These are phyloP conservation scores for Thalassophryne amazonica DNA, from an alignment of 2,797 vertebrate species.

Conservation along the genomic window DNA sequence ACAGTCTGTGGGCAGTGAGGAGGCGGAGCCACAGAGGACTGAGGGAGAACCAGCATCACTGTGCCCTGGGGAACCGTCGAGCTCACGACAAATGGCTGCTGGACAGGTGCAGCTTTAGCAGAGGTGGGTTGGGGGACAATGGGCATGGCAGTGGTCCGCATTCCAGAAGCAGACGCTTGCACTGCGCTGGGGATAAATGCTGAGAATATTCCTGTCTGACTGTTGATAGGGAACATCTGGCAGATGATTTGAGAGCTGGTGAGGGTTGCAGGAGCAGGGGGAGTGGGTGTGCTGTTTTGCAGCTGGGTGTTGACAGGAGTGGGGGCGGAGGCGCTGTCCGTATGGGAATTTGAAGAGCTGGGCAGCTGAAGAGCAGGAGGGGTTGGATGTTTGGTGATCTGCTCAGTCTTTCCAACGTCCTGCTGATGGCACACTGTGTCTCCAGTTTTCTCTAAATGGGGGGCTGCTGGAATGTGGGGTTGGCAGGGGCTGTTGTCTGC, in stretches of 20 bases:
- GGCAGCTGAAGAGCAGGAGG: constrained; percentile 26
- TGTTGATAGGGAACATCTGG: constrained; percentile 90
- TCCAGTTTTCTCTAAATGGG: constrained; percentile 49
- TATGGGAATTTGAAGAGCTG: constrained; percentile 35
- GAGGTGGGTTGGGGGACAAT: constrained; percentile 79
- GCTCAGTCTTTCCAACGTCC: constrained; percentile 40
- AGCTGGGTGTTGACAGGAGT: constrained; percentile 25
- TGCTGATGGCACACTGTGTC: constrained; percentile 41
- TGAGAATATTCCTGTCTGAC: constrained; percentile 84
- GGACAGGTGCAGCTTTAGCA: constrained; percentile 37
- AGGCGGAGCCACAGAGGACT: constrained; percentile 77
- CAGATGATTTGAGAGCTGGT: constrained; percentile 87
- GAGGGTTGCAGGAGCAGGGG: constrained; percentile 47
- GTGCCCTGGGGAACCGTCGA: constrained; percentile 87
- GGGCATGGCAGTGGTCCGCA: constrained; percentile 73
- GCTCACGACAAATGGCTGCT: constrained; percentile 87
- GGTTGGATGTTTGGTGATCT: constrained; percentile 40
- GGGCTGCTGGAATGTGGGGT: constrained; percentile 69
- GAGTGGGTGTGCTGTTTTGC: constrained; percentile 42
- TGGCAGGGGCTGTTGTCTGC: constrained; percentile 79
- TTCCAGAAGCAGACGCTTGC: constrained; percentile 60
- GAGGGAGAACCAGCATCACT: constrained; percentile 94
- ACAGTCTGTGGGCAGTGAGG: constrained; percentile 78
- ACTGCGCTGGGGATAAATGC: constrained; percentile 84
- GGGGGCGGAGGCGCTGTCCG: constrained; percentile 43